These are phyloP conservation scores for Horisme vitalbata DNA, from an alignment of 2,888 invertebrate genomes.

Conservation along the genomic window DNA sequence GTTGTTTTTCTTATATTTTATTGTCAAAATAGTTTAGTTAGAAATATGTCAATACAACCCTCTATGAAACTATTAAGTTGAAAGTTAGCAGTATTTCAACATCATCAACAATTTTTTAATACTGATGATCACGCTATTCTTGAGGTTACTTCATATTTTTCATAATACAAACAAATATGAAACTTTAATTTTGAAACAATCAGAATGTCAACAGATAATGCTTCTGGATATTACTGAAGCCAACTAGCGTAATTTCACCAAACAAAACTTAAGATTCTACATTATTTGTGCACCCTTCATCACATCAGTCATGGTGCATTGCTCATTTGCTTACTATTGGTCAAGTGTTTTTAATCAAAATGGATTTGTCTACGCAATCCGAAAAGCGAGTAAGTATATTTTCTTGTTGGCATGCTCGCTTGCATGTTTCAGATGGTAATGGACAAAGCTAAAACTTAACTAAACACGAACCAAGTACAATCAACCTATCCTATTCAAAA, in stretches of 20 bases:
- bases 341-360: constrained; percentile 38
- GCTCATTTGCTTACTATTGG: constrained; percentile 26
- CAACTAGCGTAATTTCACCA: constrained; percentile 33
- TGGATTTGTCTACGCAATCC: constrained; percentile 5
- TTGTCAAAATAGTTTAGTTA: constrained; percentile 68
- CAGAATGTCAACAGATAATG: constrained; percentile 16
- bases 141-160: neutral
- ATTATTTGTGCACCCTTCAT: constrained; percentile 56
- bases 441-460: constrained; percentile 41
- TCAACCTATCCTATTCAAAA: constrained; percentile 6
- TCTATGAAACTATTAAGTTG: constrained; percentile 53
- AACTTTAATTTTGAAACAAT: neutral
- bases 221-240: constrained; percentile 59
- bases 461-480: constrained; percentile 38
- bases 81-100: constrained; percentile 62
- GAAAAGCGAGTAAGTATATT: neutral
- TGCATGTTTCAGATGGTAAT: neutral
- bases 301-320: constrained; percentile 62
- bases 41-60: constrained; percentile 45
- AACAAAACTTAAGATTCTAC: constrained; percentile 47
- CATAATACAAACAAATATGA: no score
- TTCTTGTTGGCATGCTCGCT: neutral
- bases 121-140: constrained; percentile 42
- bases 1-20: constrained; percentile 63
- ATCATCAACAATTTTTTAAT: constrained; percentile 60